Conservation (phyloP, 1,140 invertebrate species). For the Cepaea nemoralis region DNA sequence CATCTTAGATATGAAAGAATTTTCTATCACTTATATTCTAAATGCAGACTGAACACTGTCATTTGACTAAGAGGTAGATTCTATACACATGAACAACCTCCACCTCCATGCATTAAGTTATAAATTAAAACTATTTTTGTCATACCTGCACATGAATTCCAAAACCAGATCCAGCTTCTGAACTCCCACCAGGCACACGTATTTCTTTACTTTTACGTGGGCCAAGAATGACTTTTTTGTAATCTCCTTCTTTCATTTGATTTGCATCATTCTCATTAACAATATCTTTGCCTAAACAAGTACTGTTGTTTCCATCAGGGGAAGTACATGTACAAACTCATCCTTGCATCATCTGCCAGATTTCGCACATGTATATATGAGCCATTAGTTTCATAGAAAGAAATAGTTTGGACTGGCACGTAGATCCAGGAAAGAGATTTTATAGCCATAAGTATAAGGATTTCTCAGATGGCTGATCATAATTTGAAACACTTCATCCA, state of each 20-base stretch:
- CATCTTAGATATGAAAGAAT: too few species aligned
- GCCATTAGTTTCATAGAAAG: slow-evolving; percentile 55
- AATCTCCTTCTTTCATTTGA: slow-evolving; percentile 37
- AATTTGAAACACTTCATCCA: slow-evolving; percentile 25
- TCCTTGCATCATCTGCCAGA: slow-evolving; percentile 32
- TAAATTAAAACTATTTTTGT: too few species aligned
- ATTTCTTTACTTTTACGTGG: slow-evolving; percentile 27
- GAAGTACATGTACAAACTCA: slow-evolving; percentile 52
- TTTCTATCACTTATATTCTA: too few species aligned
- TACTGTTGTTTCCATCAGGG: neutral
- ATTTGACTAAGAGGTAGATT: too few species aligned
- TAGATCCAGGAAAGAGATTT: slow-evolving; percentile 30
- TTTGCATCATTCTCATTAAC: slow-evolving; percentile 46
- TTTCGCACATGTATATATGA: slow-evolving; percentile 45
- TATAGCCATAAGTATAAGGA: slow-evolving; percentile 58
- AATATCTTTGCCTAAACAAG: neutral
- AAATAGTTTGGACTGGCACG: slow-evolving; percentile 50
- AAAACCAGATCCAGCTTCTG: slow-evolving; percentile 33
- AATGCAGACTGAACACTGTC: too few species aligned
- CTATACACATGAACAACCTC: too few species aligned
- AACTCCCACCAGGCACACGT: slow-evolving; percentile 35
- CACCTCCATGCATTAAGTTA: too few species aligned
- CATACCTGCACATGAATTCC: slow-evolving; percentile 35
- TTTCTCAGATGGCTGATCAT: slow-evolving; percentile 45
- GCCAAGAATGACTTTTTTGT: slow-evolving; percentile 40